phyloP scores from a whole-genome alignment of 2,113 vertebrate genomes.

The Turdus rufiventris region DNA sequence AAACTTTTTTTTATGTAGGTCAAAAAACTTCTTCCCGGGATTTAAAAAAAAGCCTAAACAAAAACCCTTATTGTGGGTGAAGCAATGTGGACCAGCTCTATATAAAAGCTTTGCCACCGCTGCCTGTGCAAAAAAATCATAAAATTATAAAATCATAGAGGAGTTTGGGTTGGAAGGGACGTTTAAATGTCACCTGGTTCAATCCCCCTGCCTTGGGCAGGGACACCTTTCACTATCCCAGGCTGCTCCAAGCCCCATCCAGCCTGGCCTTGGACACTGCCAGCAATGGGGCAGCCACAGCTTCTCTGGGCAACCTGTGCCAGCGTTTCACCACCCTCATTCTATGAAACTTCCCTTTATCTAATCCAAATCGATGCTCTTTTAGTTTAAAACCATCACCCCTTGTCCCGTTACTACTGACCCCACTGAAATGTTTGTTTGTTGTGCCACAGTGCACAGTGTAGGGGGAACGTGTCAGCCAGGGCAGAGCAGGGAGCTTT shows the following conservation, averaged over 20 bases:
- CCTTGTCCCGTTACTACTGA: not conserved
- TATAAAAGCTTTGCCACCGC: not conserved
- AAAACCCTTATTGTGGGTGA: not conserved
- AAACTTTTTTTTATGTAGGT: conserved; percentile 37
- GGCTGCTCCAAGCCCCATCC: not conserved
- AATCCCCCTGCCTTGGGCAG: not conserved
- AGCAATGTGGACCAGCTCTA: not conserved
- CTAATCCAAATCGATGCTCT: not conserved
- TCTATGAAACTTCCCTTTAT: not conserved
- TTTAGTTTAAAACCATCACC: not conserved
- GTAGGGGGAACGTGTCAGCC: rapidly evolving
- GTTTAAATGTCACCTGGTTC: not conserved
- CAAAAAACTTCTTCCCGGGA: not conserved
- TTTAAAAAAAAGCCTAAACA: not conserved
- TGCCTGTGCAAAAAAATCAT: not conserved
- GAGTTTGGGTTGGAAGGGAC: not conserved
- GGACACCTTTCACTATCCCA: not conserved
- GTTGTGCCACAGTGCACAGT: rapidly evolving
- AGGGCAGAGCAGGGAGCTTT: not conserved
- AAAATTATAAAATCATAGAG: not conserved
- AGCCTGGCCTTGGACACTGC: not conserved
- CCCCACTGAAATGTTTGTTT: not conserved
- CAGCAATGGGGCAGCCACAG: not conserved
- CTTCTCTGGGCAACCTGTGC: not conserved
- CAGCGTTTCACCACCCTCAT: not conserved